Conservation (phyloP, 2,888 invertebrate species). For the Mantis religiosa region DNA sequence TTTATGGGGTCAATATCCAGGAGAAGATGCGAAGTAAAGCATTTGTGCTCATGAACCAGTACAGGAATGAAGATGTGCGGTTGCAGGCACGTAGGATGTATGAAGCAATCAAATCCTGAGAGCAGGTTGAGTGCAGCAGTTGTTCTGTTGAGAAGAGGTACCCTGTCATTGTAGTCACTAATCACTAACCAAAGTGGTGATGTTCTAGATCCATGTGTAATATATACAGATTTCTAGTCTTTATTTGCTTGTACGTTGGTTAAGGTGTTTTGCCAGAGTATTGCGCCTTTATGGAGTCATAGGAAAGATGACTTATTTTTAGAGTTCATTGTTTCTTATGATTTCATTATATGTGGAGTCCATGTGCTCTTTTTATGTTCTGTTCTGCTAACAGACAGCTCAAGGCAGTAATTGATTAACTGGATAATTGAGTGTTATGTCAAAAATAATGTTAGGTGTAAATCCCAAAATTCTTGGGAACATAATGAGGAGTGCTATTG, state of each 20-base stretch:
- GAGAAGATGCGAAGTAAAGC: slow-evolving; percentile 43
- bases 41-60: slow-evolving; percentile 41
- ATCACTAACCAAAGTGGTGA: slow-evolving; percentile 22
- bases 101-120: slow-evolving; percentile 38
- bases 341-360: neutral
- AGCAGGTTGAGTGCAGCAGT: slow-evolving; percentile 18
- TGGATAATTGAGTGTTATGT: too few species aligned
- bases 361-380: neutral
- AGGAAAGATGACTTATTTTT: neutral
- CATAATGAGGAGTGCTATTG: too few species aligned
- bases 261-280: neutral
- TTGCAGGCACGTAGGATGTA: slow-evolving; percentile 41
- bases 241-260: neutral
- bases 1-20: slow-evolving; percentile 43
- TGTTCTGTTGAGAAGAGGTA: slow-evolving; percentile 20
- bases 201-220: neutral
- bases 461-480: too few species aligned
- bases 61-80: slow-evolving; percentile 42
- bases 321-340: neutral
- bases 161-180: slow-evolving; percentile 30
- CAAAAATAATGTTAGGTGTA: too few species aligned
- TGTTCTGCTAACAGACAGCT: neutral
- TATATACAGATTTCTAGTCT: neutral
- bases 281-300: neutral
- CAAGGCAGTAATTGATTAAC: too few species aligned